Percentiles rank a stretch among this genome's conserved stretches.
These are phyloP conservation scores for Papilio protenor DNA, from an alignment of 2,888 invertebrate species.

Conservation along the genomic window DNA sequence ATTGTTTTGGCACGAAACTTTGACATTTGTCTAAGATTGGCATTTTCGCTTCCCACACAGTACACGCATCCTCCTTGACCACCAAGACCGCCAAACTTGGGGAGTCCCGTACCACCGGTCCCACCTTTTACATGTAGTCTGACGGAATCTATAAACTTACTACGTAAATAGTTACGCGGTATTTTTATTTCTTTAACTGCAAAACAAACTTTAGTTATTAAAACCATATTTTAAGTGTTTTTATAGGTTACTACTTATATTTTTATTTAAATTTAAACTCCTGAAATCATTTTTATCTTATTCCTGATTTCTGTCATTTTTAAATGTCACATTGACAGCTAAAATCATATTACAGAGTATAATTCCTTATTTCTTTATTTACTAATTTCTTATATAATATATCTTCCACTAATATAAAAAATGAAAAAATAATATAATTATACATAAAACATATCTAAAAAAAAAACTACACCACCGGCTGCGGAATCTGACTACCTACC, in stretches of 20 bases:
- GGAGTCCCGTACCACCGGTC: conserved; percentile 88
- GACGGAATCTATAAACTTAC: conserved; percentile 91
- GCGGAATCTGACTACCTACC: too few species aligned
- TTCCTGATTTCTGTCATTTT: conserved; percentile 29
- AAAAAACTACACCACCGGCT: too few species aligned
- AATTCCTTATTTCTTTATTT: background rate
- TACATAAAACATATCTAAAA: too few species aligned
- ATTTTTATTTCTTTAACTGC: conserved; percentile 74
- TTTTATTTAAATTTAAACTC: conserved; percentile 16
- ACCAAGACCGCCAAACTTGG: conserved; percentile 94
- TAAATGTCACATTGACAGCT: conserved; percentile 3
- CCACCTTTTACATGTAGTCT: conserved; percentile 93
- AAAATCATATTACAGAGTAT: background rate
- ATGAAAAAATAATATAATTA: too few species aligned
- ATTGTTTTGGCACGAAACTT: conserved; percentile 85
- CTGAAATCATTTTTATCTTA: conserved; percentile 25
- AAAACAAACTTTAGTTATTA: conserved; percentile 72
- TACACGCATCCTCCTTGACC: conserved; percentile 96
- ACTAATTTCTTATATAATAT: too few species aligned
- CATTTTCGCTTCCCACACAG: conserved; percentile 86
- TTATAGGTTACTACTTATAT: conserved; percentile 19
- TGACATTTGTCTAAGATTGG: conserved; percentile 78
- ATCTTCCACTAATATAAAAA: too few species aligned
- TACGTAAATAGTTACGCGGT: conserved; percentile 81
- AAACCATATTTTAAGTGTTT: conserved; percentile 73